A percentile compares a stretch with the other conserved stretches of the same genome.
Conservation (phyloP, 2,888 invertebrate species). For the Lasioglossum pauxillum region DNA sequence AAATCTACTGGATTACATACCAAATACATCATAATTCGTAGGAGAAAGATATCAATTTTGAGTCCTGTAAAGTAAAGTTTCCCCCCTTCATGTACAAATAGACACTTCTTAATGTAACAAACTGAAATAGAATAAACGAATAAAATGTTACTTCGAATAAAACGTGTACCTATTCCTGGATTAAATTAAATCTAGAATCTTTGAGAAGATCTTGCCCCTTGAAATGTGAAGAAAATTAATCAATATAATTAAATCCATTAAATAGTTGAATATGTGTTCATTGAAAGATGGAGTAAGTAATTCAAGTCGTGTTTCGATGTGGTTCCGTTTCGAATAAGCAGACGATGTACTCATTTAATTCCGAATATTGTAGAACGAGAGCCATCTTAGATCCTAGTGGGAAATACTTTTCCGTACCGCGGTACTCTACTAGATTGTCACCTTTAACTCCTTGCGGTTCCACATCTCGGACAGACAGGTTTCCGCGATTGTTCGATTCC, state of each 20-base stretch:
- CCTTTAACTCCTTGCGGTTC: not conserved
- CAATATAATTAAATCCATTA: not conserved
- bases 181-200: not conserved
- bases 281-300: not conserved
- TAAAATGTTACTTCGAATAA: too few species aligned
- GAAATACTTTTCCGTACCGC: not conserved
- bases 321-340: not conserved
- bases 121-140: too few species aligned
- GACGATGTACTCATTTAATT: not conserved
- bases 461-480: not conserved
- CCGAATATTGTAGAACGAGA: not conserved
- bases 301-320: not conserved
- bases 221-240: too few species aligned
- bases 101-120: too few species aligned
- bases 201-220: not conserved
- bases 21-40: too few species aligned
- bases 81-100: too few species aligned
- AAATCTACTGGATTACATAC: too few species aligned
- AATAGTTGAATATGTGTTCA: not conserved
- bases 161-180: too few species aligned
- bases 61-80: too few species aligned
- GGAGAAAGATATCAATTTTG: too few species aligned
- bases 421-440: constrained; percentile 1
- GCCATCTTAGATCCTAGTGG: not conserved
- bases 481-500: not conserved